Evolutionary conservation across 1,140 invertebrate genomes (phyloP), one percentile per base, ranked within the genome.

Genomic region (Drosophila parvula): DNA sequence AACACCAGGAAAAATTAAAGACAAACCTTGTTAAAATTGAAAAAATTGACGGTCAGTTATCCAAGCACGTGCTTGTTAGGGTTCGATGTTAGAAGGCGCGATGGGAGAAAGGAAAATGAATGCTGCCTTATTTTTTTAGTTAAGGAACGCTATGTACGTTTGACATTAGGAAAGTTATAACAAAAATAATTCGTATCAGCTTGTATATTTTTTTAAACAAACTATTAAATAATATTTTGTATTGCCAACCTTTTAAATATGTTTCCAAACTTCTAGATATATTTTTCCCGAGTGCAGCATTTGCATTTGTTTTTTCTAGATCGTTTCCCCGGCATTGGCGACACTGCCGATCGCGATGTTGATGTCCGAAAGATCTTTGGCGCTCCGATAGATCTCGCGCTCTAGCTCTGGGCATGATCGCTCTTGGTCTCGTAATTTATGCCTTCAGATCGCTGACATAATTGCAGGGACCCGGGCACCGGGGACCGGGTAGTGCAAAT

Each of bases 371-470:
- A 71, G 65, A 71, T 84, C 78, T 84, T 58, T 61, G 48, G 59
- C 79, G 75, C 74, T 78, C 40, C 32, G 51, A 53, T 53, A 53
- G 51, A 53, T 53, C 51, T 53, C 59, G 30, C 63, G 30, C 63
- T 67, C 30, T 50, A 75, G 76, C 75, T 73, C 40, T 56, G 48
- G 77, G 68, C 55, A 55, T 59, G 58, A 47, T 68, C 73, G 53
- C 79, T 56, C 56, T 53, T 55, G 78, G 74, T 48, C 40, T 51
- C 32, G 74, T 89, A 80, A 88, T 88, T 88, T 89, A 89, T 90
- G 84, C 85, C 50, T 63, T 73, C 53, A 27, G 70, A 68, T 55
- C 78, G 80, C 73, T 89, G 84, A 89, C 84, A 88, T 88, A 88
- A 88, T 89, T 89, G 84, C 67, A 36, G 28, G n/a, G 45, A 58